Evolutionary conservation across 2,888 invertebrate species (phyloP), one percentile per base, ranked within the genome.

Genomic region (Koerneria pararmatus): DNA sequence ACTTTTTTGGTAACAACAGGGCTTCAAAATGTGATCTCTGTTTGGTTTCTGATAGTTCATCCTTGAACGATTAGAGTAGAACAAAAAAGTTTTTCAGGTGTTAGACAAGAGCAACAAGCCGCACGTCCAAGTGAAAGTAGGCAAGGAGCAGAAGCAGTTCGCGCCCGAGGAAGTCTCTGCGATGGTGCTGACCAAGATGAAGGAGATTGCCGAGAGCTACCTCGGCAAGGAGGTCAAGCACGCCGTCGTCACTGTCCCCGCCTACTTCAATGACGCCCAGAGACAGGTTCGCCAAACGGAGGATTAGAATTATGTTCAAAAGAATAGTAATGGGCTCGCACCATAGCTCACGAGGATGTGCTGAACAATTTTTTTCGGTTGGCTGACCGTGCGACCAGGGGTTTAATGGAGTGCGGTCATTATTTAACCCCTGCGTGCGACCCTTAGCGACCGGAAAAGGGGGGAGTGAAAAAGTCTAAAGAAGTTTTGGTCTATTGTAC

Each of bases 201-300:
- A 82, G 77, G 82, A 82, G 70, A 82, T 82, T 64, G 82, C 82
- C 56, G 82, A 82, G 69, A 73, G 78, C 8, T 81, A 81, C 70
- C 76, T 81, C 59, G 81, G 81, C 57, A 94, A 95, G 86, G 93
- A 90, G 80, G 90, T 92, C 61, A 80, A 80, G 71, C 89, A 91
- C 82, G 92, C 92, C 70, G 93, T 94, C 19, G 93, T 95, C 54
- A 95, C 94, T 0, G 94, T 95, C 1, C 95, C 95, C 6, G 94
- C 95, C 66, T 98, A 98, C 86, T 99, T 99, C 89, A 98, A 98
- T 83, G 97, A 98, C 86, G 97, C 95, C 73, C 98, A 99, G 86
- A 90, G 98, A 86, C 97, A 97, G 64, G 64, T 64, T 11, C n/a
- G 19, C 15, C 27, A 19, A 34, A 15, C 5, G 19, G 86, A 95